Conservation (phyloP, 2,113 vertebrate genomes). For the Tragulus kanchil region DNA sequence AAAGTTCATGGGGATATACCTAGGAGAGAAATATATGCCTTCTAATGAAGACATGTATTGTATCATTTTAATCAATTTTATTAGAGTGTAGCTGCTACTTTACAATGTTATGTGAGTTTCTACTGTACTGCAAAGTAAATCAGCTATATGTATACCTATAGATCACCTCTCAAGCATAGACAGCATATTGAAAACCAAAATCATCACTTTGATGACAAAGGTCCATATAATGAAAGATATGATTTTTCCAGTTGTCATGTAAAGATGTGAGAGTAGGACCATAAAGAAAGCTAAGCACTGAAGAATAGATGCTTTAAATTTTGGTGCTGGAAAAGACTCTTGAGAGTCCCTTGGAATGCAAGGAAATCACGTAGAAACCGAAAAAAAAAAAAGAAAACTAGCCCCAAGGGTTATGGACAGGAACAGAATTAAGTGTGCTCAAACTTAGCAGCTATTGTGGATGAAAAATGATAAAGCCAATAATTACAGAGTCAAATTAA, state of each 20-base stretch:
- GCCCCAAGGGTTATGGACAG: accelerated
- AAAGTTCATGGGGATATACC: background rate
- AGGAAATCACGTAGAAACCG: background rate
- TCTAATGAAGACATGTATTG: background rate
- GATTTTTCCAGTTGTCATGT: background rate
- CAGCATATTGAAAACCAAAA: background rate
- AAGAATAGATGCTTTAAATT: background rate
- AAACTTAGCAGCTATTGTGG: background rate
- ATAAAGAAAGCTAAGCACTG: background rate
- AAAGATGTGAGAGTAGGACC: background rate
- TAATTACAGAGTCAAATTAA: background rate
- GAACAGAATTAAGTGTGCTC: background rate
- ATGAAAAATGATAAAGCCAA: background rate
- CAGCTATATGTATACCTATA: background rate
- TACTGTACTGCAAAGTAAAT: background rate
- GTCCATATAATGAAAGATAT: background rate
- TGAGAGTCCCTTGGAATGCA: background rate
- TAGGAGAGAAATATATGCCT: background rate
- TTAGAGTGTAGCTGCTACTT: background rate
- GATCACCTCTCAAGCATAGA: background rate
- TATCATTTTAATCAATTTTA: background rate
- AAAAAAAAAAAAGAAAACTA: background rate
- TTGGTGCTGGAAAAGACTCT: background rate
- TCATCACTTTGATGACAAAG: background rate
- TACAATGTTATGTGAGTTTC: background rate